Percentiles rank a stretch among this genome's conserved stretches.
Conservation (phyloP, 2,888 invertebrate genomes). For the Drosophila acutilabella region DNA sequence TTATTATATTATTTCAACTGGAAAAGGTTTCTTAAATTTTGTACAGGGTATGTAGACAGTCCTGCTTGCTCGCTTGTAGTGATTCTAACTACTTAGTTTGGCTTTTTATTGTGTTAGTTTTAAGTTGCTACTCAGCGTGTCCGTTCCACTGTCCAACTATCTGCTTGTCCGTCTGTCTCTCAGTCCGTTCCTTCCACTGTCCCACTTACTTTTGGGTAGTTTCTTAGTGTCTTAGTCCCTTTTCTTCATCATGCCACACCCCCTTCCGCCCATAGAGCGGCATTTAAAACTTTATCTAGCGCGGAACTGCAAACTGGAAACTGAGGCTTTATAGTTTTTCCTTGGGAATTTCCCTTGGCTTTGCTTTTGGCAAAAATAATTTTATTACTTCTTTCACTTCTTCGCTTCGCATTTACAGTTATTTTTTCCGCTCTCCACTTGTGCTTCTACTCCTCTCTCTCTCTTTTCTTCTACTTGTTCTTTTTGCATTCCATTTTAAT, state of each 20-base stretch:
- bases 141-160: constrained; percentile 7
- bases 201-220: constrained; percentile 9
- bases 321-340: constrained; percentile 59
- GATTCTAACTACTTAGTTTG: constrained; percentile 40
- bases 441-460: not conserved
- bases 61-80: not conserved
- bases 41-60: not conserved
- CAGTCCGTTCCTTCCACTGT: not conserved
- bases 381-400: constrained; percentile 77
- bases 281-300: constrained; percentile 78
- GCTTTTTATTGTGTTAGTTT: constrained; percentile 74
- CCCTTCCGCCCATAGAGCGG: constrained; percentile 30
- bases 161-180: not conserved
- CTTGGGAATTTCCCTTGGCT: constrained; percentile 49
- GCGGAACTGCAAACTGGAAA: constrained; percentile 43
- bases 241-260: not conserved
- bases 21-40: not conserved
- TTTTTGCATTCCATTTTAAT: constrained; percentile 1
- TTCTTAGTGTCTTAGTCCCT: constrained; percentile 11
- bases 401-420: constrained; percentile 34
- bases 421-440: constrained; percentile 11
- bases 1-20: not conserved
- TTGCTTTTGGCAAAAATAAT: constrained; percentile 71
- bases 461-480: not conserved
- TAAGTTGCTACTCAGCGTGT: constrained; percentile 46